Percentiles rank a stretch among this genome's conserved stretches.
Conservation (phyloP, 2,113 vertebrate genomes). For the Anoplopoma fimbria region DNA sequence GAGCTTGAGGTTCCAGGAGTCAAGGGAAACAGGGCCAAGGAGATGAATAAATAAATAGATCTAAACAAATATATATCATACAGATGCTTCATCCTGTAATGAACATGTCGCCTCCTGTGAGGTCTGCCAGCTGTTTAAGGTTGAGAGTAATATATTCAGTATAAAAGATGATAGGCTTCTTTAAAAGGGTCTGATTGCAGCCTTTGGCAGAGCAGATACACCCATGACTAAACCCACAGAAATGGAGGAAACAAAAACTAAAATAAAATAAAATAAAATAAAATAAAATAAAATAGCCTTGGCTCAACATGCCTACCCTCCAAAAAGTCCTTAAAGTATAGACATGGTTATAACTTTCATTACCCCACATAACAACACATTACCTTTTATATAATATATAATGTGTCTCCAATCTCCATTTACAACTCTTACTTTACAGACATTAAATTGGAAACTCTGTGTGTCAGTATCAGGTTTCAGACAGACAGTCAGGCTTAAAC, state of each 20-base stretch:
- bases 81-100: too few species aligned
- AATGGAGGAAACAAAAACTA: background rate
- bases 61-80: too few species aligned
- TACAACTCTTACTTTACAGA: background rate
- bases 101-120: background rate
- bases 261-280: too few species aligned
- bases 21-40: background rate
- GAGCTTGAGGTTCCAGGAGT: background rate
- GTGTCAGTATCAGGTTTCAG: background rate
- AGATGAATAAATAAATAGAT: too few species aligned
- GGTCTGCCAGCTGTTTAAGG: background rate
- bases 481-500: conserved; percentile 8
- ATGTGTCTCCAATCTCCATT: background rate
- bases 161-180: background rate
- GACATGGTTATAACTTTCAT: background rate
- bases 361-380: background rate
- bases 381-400: background rate
- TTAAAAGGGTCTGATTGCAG: background rate
- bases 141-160: too few species aligned
- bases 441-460: background rate
- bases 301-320: background rate
- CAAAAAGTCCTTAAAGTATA: background rate
- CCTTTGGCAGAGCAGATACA: background rate
- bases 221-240: background rate
- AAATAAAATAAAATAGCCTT: background rate